Conservation (phyloP, 2,797 vertebrate species). For the Hipposideros larvatus region DNA sequence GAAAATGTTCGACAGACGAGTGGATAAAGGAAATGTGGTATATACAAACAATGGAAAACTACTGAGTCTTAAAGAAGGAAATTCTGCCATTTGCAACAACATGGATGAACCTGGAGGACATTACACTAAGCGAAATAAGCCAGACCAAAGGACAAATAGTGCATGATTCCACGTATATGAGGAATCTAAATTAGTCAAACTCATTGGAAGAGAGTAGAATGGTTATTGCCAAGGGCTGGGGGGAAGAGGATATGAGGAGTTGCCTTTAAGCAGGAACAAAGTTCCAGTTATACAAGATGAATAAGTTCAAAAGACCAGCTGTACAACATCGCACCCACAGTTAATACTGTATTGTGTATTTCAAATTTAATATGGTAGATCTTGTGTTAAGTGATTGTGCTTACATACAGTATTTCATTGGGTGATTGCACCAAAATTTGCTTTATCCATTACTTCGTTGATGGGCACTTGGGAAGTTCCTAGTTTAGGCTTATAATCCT, state of each 20-base stretch:
- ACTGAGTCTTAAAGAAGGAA: background rate
- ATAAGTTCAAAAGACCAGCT: background rate
- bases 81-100: background rate
- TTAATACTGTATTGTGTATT: no score
- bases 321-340: background rate
- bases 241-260: background rate
- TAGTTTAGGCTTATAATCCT: background rate
- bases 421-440: background rate
- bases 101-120: background rate
- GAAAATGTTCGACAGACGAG: background rate
- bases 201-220: background rate
- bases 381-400: background rate
- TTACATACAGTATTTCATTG: background rate
- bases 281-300: background rate
- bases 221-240: background rate
- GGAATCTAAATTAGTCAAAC: background rate
- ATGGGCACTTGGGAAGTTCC: background rate
- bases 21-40: background rate
- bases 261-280: no score
- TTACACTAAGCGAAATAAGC: background rate
- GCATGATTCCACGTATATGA: fast-evolving
- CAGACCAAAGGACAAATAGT: no score
- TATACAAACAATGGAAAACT: background rate
- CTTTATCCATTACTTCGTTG: no score
- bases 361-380: background rate